Evolutionary conservation across 1,140 invertebrate species (phyloP), one percentile per base, ranked within the genome.

Genomic region (Grapholita molesta): DNA sequence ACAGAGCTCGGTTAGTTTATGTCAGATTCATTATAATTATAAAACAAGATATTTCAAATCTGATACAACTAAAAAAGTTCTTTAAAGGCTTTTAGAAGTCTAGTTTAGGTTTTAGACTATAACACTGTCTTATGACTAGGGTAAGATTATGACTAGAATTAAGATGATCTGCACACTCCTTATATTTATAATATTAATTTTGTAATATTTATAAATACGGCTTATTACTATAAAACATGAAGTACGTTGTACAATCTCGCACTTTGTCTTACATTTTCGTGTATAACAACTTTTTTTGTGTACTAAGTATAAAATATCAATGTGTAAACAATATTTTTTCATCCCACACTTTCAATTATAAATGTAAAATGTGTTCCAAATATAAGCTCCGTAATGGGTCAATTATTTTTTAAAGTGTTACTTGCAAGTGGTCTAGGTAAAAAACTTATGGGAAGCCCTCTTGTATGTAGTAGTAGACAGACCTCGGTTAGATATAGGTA

Each of bases 71-170:
- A 48, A 21, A 15, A 18, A 18, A 48, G 18, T 48, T 9, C 42
- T 48, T 4, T 30, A 30, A 48, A 15, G 30, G 25, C 24, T 30
- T 61, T 61, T 61, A 61, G n/a, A 28, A n/a, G 2, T 61, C 1
- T 57, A 57, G 24, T 9, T 2, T 57, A 57, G 35, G 35, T 9
- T 21, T 48, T 15, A 28, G 11, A 61, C 30, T 30, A 61, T 28
- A 28, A 25, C 25, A 61, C 55, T 28, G 55, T 61, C 55, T 61
- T 61, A 61, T 61, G 55, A 61, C 55, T 61, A 61, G 55, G 5
- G 15, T 61, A 61, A 61, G 55, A 61, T 61, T 28, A 28, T n/a
- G 9, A 25, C 25, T 55, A 55, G 21, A 23, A 28, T 25, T 3
- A 55, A 12, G 53, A 55, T 55, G 53, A 55, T 23, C 53, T n/a